Evolutionary conservation across 2,113 vertebrate genomes (phyloP).

Genomic region (Myotis brandtii): DNA sequence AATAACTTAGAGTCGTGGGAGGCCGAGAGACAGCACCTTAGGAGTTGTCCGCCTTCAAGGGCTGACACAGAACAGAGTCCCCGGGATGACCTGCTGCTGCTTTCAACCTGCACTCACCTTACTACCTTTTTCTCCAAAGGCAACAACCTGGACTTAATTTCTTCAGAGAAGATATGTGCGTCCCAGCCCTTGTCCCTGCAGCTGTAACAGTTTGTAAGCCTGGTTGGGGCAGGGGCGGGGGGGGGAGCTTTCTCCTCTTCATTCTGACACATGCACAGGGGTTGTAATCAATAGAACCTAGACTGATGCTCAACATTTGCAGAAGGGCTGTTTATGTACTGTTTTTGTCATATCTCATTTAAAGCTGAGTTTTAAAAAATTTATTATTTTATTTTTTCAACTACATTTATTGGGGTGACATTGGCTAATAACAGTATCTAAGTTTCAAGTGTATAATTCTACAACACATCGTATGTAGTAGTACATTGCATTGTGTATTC

Average conservation of each 20-base stretch:
- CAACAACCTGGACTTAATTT: not conserved
- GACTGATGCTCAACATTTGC: not conserved
- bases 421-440: not conserved
- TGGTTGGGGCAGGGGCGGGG: fast-evolving
- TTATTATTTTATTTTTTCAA: not conserved
- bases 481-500: not conserved
- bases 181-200: not conserved
- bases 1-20: not conserved
- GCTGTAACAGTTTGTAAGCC: not conserved
- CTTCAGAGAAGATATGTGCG: not conserved
- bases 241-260: not conserved
- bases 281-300: not conserved
- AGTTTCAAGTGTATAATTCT: not conserved
- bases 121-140: not conserved
- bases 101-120: not conserved
- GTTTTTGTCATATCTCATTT: not conserved
- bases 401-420: not conserved
- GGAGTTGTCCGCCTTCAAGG: not conserved
- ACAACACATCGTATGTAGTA: not conserved
- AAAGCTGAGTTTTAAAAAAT: not conserved
- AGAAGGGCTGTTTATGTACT: not conserved
- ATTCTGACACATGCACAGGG: fast-evolving
- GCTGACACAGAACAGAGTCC: not conserved
- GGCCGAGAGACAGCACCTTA: not conserved
- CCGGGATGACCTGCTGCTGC: not conserved